phyloP scores from a whole-genome alignment of 23 tunicate genomes.

The Halocynthia roretzi region DNA sequence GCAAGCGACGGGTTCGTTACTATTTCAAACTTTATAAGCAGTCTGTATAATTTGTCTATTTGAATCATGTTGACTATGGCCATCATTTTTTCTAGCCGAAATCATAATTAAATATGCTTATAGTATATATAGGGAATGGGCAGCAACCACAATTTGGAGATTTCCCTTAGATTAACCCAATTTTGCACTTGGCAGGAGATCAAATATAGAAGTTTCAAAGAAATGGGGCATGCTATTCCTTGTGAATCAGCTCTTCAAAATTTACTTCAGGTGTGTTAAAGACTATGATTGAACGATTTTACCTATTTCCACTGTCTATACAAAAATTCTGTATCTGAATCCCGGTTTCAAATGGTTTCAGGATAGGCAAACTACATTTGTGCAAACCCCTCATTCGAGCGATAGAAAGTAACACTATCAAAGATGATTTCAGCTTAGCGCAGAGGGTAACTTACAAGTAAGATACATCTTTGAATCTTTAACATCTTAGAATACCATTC shows the following conservation, averaged over 20 bases:
- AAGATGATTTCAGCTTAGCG: slow-evolving; percentile 78
- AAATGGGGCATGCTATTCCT: slow-evolving; percentile 98
- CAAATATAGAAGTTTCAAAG: slow-evolving; percentile 80
- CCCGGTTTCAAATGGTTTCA: background rate
- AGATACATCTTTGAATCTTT: slow-evolving; percentile 2
- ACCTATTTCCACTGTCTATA: background rate
- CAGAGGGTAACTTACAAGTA: slow-evolving; percentile 91
- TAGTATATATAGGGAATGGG: background rate
- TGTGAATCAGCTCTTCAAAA: slow-evolving; percentile 93
- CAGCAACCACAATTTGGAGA: too few relatives aligned
- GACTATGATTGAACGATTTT: too few relatives aligned
- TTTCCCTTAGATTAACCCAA: too few relatives aligned
- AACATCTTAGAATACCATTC: background rate
- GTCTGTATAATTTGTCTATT: background rate
- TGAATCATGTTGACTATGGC: too few relatives aligned
- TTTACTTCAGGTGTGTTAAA: slow-evolving; percentile 87
- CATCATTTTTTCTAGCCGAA: too few relatives aligned
- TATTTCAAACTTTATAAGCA: background rate
- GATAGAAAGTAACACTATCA: slow-evolving; percentile 78
- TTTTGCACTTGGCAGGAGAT: slow-evolving; percentile 41
- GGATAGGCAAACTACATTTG: slow-evolving; percentile 86
- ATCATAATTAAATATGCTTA: background rate
- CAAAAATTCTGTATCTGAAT: background rate
- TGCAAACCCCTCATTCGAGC: slow-evolving; percentile 95
- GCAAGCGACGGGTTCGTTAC: slow-evolving; percentile 90